Evolutionary conservation across 2,888 invertebrate species (phyloP), one percentile per base, ranked within the genome.

Genomic region (Apotomis turbidana): DNA sequence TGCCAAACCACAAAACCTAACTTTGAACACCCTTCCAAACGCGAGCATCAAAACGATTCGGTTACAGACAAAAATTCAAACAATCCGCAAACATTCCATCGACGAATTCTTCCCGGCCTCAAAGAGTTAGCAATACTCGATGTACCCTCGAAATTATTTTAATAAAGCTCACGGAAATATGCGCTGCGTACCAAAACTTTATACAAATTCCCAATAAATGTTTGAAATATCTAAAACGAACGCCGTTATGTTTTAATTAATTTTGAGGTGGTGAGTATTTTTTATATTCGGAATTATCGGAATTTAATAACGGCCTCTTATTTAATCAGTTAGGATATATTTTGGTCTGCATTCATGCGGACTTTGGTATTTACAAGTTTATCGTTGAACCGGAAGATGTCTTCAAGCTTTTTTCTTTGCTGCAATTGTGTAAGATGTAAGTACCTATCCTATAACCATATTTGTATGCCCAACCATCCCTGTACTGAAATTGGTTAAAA

Each of bases 91-190:
- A 52, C 67, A 59, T 74, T 71, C 49, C 51, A 59, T 57, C 36
- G 15, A 36, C 38, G 44, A 64, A 71, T 64, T 63, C 63, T 72
- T 70, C 12, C 12, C 55, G 61, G 70, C 80, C 81, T 71, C 79
- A 76, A 51, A 75, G 74, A 60, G 61, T 74, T 68, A 52, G 64
- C 15, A 57, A 71, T 75, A 75, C 73, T 73, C 74, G 67, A 76
- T 74, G 74, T 75, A 73, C 70, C 72, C 8, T 67, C 74, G 55
- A 75, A 79, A 79, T 78, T 76, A 78, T 78, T 80, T 80, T 74
- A 80, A 78, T 80, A 79, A 79, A 73, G 74, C 70, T 5, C 63
- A 76, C 73, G 76, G 76, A 79, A 80, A 77, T 80, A 79, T 78
- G 74, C 79, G 61, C 46, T 54, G 72, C 73, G 46, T 55, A 51